Conservation (phyloP, 2,888 invertebrate genomes). For the Rotaria magnacalcarata region DNA sequence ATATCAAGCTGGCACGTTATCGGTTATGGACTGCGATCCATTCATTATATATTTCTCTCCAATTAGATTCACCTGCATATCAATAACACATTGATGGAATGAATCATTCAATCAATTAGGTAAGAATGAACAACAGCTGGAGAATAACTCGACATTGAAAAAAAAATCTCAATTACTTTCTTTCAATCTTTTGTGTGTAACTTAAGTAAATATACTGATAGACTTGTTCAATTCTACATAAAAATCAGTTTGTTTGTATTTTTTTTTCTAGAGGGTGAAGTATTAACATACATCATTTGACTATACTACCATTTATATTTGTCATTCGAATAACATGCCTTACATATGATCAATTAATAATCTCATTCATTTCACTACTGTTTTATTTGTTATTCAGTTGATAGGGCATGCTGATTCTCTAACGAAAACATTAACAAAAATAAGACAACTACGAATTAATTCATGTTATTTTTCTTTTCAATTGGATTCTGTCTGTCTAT, state of each 20-base stretch:
- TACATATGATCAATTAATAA: background rate
- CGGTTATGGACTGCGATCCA: background rate
- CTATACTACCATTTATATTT: background rate
- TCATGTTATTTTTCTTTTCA: background rate
- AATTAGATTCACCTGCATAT: background rate
- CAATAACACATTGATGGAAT: background rate
- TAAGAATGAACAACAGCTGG: background rate
- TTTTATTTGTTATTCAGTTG: background rate
- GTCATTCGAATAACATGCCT: background rate
- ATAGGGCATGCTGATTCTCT: background rate
- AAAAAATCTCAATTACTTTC: background rate
- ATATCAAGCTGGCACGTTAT: background rate
- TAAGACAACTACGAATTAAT: background rate
- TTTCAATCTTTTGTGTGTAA: no score
- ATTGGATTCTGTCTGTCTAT: background rate
- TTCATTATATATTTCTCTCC: constrained; percentile 7
- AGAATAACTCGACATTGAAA: background rate
- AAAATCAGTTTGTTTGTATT: background rate
- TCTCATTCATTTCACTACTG: background rate
- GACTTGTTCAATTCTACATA: background rate
- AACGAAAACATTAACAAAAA: background rate
- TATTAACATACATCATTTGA: background rate
- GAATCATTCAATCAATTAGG: background rate
- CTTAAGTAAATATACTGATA: no score
- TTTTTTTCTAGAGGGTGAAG: background rate